Evolutionary conservation across 1,140 invertebrate genomes (phyloP).

Genomic region (Trypoxylus dichotomus): DNA sequence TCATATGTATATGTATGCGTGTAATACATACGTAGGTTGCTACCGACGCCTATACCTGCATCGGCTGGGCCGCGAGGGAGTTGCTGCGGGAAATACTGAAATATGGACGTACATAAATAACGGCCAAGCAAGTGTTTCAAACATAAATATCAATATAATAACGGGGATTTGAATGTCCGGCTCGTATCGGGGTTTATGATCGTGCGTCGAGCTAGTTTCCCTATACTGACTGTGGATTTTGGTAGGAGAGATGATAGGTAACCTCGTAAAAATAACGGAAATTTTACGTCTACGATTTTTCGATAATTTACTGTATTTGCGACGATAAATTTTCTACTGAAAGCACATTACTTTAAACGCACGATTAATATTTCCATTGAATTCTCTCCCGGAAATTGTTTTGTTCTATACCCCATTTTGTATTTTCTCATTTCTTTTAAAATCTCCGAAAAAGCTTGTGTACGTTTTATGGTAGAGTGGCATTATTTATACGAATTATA

Average conservation of each 20-base stretch:
- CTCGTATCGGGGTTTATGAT: background rate
- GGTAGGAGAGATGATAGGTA: background rate
- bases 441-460: no score
- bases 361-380: background rate
- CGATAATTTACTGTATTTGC: background rate
- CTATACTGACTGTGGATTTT: background rate
- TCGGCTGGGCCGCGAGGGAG: background rate
- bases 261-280: background rate
- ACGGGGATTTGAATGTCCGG: slow-evolving; percentile 18
- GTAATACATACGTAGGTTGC: background rate
- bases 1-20: background rate
- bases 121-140: background rate
- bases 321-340: background rate
- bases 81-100: slow-evolving; percentile 12
- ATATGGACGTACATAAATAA: slow-evolving; percentile 14
- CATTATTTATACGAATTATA: no score
- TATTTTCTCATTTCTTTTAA: no score
- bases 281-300: background rate
- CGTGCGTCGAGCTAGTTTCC: background rate
- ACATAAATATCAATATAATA: slow-evolving; percentile 24
- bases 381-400: no score
- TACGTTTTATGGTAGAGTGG: no score
- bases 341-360: background rate
- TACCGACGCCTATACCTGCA: background rate
- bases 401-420: no score